A percentile compares a stretch with the other conserved stretches of the same genome.
Evolutionary conservation across 2,888 invertebrate genomes (phyloP).

Genomic region (Petrolisthes cinctipes): DNA sequence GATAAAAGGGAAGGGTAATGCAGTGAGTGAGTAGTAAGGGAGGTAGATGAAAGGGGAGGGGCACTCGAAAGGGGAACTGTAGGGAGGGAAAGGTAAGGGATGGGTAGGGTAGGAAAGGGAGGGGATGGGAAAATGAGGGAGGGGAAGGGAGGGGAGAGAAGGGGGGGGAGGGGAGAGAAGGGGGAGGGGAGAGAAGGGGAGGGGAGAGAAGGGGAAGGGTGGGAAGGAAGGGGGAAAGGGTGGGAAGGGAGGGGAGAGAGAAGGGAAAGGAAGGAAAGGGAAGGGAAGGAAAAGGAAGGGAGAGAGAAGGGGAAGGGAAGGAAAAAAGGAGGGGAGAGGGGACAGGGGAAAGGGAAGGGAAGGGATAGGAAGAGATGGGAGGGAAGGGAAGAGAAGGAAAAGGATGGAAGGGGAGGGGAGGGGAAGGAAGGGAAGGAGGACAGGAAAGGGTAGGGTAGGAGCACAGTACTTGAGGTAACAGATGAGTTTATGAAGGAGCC

Average conservation of each 20-base stretch:
- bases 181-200: neutral
- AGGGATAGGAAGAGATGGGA: neutral
- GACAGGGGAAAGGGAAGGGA: neutral
- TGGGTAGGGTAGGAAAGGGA: neutral
- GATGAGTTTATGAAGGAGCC: too few species aligned
- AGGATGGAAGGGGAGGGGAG: neutral
- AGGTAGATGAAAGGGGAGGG: neutral
- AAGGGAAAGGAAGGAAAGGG: neutral
- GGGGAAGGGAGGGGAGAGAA: neutral
- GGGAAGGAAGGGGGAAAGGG: neutral
- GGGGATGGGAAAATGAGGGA: neutral
- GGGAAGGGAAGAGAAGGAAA: neutral
- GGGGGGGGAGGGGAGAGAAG: neutral
- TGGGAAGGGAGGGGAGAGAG: neutral
- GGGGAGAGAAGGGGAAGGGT: neutral
- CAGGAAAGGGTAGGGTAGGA: neutral
- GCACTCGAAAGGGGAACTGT: neutral
- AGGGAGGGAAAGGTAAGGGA: slow-evolving; percentile 5
- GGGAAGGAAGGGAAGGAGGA: neutral
- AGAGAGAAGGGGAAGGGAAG: neutral
- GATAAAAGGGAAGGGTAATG: neutral
- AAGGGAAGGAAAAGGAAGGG: neutral
- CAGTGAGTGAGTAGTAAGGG: neutral
- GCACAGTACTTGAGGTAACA: neutral
- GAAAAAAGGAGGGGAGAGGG: neutral